Evolutionary conservation across 2,888 invertebrate species (phyloP).

Genomic region (Hesperia comma): DNA sequence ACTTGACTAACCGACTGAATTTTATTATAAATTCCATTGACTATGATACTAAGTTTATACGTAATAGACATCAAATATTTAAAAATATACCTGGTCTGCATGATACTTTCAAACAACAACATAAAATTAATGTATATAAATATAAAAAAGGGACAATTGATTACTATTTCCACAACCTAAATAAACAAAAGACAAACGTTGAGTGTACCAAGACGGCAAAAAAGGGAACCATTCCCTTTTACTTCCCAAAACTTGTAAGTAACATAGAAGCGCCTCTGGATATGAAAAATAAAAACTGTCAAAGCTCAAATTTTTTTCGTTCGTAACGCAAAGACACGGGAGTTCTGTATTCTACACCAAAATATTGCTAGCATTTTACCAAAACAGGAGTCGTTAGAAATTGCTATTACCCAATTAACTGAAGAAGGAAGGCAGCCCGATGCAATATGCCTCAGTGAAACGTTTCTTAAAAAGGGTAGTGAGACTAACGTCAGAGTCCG

Average conservation of each 20-base stretch:
- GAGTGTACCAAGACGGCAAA: too few species aligned
- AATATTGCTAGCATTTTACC: background rate
- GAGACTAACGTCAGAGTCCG: too few species aligned
- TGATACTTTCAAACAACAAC: too few species aligned
- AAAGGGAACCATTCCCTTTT: conserved; percentile 1
- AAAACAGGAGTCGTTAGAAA: background rate
- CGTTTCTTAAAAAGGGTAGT: too few species aligned
- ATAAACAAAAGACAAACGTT: too few species aligned
- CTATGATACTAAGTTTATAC: background rate
- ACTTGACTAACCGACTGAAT: background rate
- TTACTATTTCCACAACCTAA: too few species aligned
- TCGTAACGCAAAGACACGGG: background rate
- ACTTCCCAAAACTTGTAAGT: background rate
- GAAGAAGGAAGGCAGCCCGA: background rate
- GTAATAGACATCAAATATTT: background rate
- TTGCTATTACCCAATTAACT: background rate
- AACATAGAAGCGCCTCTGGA: background rate
- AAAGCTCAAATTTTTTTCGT: too few species aligned
- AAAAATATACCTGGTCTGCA: background rate
- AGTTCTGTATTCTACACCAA: background rate
- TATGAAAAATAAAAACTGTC: background rate
- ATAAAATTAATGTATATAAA: too few species aligned
- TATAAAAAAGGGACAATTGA: too few species aligned
- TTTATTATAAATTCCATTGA: background rate
- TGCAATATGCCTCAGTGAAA: too few species aligned